Conservation (phyloP, 53 echinoderm and acorn worm genomes). For the Stichopus horrens region DNA sequence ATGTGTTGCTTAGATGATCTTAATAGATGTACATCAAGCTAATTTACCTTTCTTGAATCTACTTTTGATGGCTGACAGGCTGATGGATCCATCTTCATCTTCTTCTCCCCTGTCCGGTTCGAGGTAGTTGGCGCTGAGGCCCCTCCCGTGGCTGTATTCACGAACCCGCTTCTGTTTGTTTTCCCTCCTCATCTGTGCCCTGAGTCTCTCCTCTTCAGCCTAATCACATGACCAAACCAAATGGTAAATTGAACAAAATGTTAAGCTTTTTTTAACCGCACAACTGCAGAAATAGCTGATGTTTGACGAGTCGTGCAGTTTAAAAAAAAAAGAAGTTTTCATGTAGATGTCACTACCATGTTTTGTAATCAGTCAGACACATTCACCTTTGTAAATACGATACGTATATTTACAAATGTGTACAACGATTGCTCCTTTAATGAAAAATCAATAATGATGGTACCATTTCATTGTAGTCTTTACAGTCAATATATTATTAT, state of each 20-base stretch:
- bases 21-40: too few relatives aligned
- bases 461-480: too few relatives aligned
- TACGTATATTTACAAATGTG: too few relatives aligned
- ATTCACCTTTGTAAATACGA: too few relatives aligned
- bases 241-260: not conserved
- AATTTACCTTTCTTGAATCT: conserved; percentile 70
- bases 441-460: too few relatives aligned
- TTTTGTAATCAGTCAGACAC: too few relatives aligned
- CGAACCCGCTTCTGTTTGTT: conserved; percentile 85
- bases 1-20: too few relatives aligned
- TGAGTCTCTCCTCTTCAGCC: conserved; percentile 91
- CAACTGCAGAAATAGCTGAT: not conserved
- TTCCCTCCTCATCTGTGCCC: conserved; percentile 79
- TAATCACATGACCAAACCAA: not conserved
- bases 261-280: not conserved
- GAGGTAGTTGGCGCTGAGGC: conserved; percentile 84
- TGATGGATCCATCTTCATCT: conserved; percentile 76
- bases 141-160: conserved; percentile 77
- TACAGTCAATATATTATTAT: too few relatives aligned
- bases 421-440: too few relatives aligned
- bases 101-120: conserved; percentile 90
- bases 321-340: not conserved
- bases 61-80: conserved; percentile 94
- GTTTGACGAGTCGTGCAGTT: not conserved
- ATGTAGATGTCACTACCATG: too few relatives aligned